phyloP scores from a whole-genome alignment of 2,113 vertebrate species.

The Morphnarchus princeps region DNA sequence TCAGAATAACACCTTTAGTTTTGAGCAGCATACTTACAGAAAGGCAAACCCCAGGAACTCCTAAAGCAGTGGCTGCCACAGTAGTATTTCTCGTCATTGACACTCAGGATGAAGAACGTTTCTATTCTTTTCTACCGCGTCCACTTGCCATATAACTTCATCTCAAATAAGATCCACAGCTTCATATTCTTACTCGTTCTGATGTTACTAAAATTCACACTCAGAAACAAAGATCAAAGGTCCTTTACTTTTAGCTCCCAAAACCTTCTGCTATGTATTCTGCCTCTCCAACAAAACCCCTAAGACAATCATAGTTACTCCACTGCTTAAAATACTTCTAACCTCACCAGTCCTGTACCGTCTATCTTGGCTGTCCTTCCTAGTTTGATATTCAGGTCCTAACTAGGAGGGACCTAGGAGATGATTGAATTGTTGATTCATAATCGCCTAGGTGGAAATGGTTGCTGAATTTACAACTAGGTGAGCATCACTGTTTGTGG shows the following conservation, averaged over 20 bases:
- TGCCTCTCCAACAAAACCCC: background rate
- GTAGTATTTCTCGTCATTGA: background rate
- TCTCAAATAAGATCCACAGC: background rate
- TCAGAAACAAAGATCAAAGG: background rate
- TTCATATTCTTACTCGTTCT: background rate
- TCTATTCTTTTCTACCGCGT: background rate
- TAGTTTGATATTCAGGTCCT: background rate
- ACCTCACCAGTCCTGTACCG: background rate
- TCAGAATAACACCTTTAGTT: background rate
- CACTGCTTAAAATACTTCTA: background rate
- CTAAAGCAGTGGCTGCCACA: background rate
- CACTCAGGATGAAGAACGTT: background rate
- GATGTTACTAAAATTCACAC: background rate
- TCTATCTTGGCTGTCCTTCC: background rate
- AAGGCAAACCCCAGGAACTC: background rate
- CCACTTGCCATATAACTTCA: background rate
- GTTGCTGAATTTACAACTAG: background rate
- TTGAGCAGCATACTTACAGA: background rate
- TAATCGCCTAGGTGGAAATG: background rate
- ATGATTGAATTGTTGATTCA: background rate
- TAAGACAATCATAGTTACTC: background rate
- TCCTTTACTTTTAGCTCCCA: background rate
- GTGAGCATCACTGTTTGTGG: background rate
- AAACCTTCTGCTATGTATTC: background rate
- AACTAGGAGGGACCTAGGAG: background rate